phyloP scores from a whole-genome alignment of 1,140 invertebrate species.

The Pseudomyrmex dendroicus region DNA sequence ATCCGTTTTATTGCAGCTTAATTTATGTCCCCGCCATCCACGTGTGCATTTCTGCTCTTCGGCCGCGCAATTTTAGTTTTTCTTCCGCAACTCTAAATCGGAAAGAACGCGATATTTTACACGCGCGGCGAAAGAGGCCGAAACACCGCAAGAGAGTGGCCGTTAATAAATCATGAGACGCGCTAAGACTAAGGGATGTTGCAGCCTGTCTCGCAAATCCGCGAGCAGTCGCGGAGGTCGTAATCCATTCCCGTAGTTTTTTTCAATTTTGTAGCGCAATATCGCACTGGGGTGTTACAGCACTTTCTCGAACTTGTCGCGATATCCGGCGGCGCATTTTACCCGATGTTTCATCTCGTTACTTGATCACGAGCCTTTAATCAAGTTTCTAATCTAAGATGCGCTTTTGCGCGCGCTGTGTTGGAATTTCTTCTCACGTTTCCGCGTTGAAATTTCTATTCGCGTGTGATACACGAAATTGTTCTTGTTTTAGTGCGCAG shows the following conservation, averaged over 20 bases:
- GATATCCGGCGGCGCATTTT: background rate
- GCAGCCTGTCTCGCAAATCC: constrained; percentile 52
- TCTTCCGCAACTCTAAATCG: constrained; percentile 57
- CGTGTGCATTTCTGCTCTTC: constrained; percentile 32
- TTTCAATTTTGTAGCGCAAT: constrained; percentile 36
- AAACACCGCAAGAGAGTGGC: constrained; percentile 28
- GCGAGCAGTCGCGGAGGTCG: constrained; percentile 9
- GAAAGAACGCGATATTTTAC: constrained; percentile 65
- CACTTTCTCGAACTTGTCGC: background rate
- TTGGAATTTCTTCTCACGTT: constrained; percentile 47
- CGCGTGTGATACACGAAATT: constrained; percentile 37
- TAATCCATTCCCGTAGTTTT: constrained; percentile 33
- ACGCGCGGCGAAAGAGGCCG: constrained; percentile 31
- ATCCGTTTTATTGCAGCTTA: constrained; percentile 65
- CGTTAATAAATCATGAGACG: constrained; percentile 67
- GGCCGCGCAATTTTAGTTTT: background rate
- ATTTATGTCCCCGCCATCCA: constrained; percentile 58
- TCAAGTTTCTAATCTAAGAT: background rate
- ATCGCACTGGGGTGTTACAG: background rate
- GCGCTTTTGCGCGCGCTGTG: background rate
- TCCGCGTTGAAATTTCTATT: constrained; percentile 49
- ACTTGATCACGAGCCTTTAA: background rate
- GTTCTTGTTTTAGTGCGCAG: constrained; percentile 33
- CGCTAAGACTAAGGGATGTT: constrained; percentile 58
- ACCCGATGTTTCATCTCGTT: no score